phyloP scores from a whole-genome alignment of 2,113 vertebrate genomes.

The Aspidoscelis tigris region DNA sequence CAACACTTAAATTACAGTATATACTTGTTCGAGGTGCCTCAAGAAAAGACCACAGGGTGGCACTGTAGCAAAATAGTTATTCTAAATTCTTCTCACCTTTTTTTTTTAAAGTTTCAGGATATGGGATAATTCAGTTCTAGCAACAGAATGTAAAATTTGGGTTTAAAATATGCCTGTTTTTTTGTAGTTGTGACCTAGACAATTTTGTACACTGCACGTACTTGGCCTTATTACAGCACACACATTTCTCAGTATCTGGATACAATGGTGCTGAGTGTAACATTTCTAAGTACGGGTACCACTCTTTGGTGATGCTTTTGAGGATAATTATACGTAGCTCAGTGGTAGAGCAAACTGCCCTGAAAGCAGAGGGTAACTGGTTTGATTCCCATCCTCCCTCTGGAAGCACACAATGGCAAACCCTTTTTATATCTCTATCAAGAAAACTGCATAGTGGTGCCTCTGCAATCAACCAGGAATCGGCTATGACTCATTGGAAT shows the following conservation, averaged over 20 bases:
- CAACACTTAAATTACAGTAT: not conserved
- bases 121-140: not conserved
- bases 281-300: not conserved
- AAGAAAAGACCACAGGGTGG: not conserved
- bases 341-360: too few species aligned
- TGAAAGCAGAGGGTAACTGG: too few species aligned
- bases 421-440: too few species aligned
- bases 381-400: too few species aligned
- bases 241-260: not conserved
- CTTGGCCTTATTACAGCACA: not conserved
- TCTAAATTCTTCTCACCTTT: not conserved
- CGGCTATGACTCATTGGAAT: too few species aligned
- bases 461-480: too few species aligned
- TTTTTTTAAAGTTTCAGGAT: not conserved
- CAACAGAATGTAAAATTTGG: not conserved
- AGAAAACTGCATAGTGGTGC: too few species aligned
- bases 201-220: not conserved
- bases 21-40: constrained; percentile 1
- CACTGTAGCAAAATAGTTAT: not conserved
- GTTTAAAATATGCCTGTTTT: not conserved
- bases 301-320: not conserved
- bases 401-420: too few species aligned
- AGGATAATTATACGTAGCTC: not conserved
- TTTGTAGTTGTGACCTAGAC: not conserved
- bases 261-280: not conserved